phyloP scores from a whole-genome alignment of 1,140 invertebrate genomes.

The Globodera ellingtonae region DNA sequence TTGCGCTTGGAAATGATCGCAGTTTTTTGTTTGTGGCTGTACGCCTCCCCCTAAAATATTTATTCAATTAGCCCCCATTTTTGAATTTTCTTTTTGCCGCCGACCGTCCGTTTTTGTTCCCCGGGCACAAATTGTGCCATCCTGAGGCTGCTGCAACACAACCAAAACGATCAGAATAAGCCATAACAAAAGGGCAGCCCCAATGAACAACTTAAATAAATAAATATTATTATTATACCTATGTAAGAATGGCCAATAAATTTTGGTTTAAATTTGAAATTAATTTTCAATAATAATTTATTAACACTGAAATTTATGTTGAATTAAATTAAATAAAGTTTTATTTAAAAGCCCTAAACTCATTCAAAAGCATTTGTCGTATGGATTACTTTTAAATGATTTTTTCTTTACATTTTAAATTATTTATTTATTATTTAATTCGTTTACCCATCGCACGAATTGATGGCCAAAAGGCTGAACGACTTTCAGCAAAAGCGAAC shows the following conservation, averaged over 20 bases:
- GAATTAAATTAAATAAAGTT: no score
- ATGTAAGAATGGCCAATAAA: no score
- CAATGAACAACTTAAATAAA: not conserved
- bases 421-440: not conserved
- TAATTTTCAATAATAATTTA: not conserved
- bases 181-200: not conserved
- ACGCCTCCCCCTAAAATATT: not conserved
- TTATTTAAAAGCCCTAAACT: no score
- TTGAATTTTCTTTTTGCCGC: not conserved
- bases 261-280: not conserved
- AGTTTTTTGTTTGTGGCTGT: not conserved
- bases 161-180: not conserved
- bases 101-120: not conserved
- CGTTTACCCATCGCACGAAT: not conserved
- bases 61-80: not conserved
- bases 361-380: no score
- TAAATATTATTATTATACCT: not conserved
- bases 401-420: not conserved
- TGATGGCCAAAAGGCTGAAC: not conserved
- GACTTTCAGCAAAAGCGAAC: not conserved
- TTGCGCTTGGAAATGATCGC: not conserved
- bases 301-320: no score
- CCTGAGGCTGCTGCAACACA: not conserved
- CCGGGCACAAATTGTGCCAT: not conserved
- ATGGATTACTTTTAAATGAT: no score